These are phyloP conservation scores for Lucilia cuprina DNA, from an alignment of 1,140 invertebrate species.

Conservation along the genomic window DNA sequence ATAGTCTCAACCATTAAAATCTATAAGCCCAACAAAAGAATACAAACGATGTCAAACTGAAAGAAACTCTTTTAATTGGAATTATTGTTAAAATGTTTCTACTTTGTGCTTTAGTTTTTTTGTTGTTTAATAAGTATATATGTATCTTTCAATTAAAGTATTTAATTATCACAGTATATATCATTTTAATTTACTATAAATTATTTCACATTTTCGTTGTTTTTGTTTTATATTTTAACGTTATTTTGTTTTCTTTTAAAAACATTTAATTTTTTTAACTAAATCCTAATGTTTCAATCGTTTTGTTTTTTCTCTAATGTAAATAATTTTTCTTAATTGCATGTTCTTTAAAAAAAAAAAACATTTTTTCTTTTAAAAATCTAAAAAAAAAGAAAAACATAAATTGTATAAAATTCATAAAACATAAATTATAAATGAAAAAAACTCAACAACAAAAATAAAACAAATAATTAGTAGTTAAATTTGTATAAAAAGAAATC, in stretches of 20 bases:
- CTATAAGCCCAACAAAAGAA: too few species aligned
- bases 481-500: constrained; percentile 30
- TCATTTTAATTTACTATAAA: constrained; percentile 11
- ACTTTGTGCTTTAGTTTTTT: too few species aligned
- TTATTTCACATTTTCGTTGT: constrained; percentile 4
- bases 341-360: not conserved
- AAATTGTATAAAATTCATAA: not conserved
- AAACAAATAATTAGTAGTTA: constrained; percentile 24
- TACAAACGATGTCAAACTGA: too few species aligned
- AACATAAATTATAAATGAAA: constrained; percentile 11
- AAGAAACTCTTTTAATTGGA: too few species aligned
- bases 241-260: not conserved
- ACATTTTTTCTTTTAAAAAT: not conserved
- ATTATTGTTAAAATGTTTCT: too few species aligned
- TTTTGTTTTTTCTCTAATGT: not conserved
- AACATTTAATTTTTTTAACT: not conserved
- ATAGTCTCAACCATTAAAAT: too few species aligned
- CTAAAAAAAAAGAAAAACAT: not conserved
- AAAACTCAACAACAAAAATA: not conserved
- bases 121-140: too few species aligned
- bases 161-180: constrained; percentile 20
- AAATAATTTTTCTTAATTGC: not conserved
- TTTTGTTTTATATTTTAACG: constrained; percentile 22
- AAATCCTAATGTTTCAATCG: not conserved
- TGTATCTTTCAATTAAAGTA: not conserved